phyloP scores from a whole-genome alignment of 2,113 vertebrate species.

The Saccopteryx leptura region DNA sequence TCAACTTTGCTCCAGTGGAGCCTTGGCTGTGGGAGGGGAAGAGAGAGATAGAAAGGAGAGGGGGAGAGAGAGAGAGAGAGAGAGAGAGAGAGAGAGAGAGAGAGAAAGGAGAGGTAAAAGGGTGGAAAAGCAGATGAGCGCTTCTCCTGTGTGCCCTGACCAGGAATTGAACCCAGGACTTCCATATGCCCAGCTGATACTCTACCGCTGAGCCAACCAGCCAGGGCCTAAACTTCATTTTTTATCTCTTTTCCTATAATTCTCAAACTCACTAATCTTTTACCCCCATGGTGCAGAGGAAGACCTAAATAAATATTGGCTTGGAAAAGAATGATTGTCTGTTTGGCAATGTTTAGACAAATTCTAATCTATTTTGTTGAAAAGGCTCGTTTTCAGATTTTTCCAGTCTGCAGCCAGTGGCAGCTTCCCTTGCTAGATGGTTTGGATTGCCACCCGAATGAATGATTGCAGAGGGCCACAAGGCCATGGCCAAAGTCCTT shows the following conservation, averaged over 20 bases:
- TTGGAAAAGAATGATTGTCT: conserved; percentile 6
- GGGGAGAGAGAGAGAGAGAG: too few species aligned
- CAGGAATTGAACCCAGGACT: too few species aligned
- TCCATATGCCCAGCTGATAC: too few species aligned
- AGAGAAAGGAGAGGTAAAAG: too few species aligned
- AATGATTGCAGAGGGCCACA: background rate
- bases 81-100: too few species aligned
- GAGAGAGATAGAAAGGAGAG: too few species aligned
- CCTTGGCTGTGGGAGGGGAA: too few species aligned
- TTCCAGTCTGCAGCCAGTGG: background rate
- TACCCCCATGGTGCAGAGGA: background rate
- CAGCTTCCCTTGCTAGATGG: background rate
- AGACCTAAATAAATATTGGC: conserved; percentile 39
- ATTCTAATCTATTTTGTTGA: background rate
- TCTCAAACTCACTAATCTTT: conserved; percentile 1
- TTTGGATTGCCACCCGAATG: background rate
- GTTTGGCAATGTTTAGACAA: background rate
- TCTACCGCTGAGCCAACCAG: too few species aligned
- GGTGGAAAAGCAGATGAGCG: too few species aligned
- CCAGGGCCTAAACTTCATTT: too few species aligned
- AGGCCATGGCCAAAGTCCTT: background rate
- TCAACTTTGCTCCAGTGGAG: too few species aligned
- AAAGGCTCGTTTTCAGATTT: background rate
- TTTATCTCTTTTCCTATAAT: conserved; percentile 11
- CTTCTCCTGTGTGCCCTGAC: too few species aligned